phyloP scores from a whole-genome alignment of 2,113 vertebrate genomes.

The Ceyx melanurus region DNA sequence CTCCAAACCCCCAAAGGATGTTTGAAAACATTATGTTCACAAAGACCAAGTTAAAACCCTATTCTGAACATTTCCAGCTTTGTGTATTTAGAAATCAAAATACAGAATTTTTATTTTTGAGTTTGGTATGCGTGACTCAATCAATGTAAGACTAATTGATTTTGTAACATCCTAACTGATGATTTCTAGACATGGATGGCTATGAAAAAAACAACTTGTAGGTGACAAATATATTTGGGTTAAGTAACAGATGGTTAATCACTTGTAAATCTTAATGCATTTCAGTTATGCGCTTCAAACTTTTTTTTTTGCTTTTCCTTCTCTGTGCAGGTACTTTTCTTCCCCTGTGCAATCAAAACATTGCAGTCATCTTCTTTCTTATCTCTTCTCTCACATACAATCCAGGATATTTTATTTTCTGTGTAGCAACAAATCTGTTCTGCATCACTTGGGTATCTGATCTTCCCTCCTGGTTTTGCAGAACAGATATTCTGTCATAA shows the following conservation, averaged over 20 bases:
- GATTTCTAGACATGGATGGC: neutral
- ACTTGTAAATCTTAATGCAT: neutral
- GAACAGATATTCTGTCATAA: neutral
- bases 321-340: neutral
- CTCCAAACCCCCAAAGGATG: neutral
- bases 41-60: neutral
- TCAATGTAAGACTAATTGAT: neutral
- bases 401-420: neutral
- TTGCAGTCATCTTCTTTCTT: neutral
- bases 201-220: neutral
- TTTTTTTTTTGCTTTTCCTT: neutral
- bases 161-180: neutral
- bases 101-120: neutral
- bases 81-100: neutral
- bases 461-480: neutral
- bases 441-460: constrained; percentile 16
- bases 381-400: neutral
- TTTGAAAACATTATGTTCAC: neutral
- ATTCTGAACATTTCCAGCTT: neutral
- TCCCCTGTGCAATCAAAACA: neutral
- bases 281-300: neutral
- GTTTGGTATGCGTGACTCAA: neutral
- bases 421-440: neutral
- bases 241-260: neutral
- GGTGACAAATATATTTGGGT: neutral